Evolutionary conservation across 2,888 invertebrate genomes (phyloP).

Genomic region (Meteorus cinctellus): DNA sequence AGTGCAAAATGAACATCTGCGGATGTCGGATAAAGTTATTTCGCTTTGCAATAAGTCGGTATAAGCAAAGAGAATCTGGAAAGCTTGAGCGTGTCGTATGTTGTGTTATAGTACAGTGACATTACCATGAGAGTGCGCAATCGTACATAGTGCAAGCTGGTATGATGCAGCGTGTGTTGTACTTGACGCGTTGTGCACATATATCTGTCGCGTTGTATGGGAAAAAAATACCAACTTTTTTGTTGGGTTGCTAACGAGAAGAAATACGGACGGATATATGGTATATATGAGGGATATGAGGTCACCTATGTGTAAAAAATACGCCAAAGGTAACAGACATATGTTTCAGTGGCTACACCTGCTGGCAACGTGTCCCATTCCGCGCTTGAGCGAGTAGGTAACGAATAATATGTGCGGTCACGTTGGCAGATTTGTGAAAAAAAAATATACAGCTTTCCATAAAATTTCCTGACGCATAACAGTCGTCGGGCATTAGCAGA

Average conservation of each 20-base stretch:
- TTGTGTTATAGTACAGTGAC: constrained; percentile 17
- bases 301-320: constrained; percentile 22
- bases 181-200: constrained; percentile 26
- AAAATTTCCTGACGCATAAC: neutral
- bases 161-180: neutral
- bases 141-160: neutral
- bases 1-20: neutral
- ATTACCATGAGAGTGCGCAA: neutral
- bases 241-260: constrained; percentile 35
- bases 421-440: constrained; percentile 10
- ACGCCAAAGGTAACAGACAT: constrained; percentile 30
- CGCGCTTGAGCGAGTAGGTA: constrained; percentile 19
- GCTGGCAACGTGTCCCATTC: constrained; percentile 34
- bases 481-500: neutral
- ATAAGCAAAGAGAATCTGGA: constrained; percentile 2
- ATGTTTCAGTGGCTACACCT: constrained; percentile 40
- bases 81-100: constrained; percentile 22
- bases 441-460: neutral
- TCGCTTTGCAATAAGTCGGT: constrained; percentile 7
- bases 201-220: constrained; percentile 26
- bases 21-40: constrained; percentile 7
- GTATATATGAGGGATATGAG: constrained; percentile 27
- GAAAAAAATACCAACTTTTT: constrained; percentile 27
- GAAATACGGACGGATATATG: constrained; percentile 26
- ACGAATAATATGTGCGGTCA: constrained; percentile 18